Base-by-base conservation (phyloP, 2,113 vertebrate species). In the Vanacampus margaritifer region DNA sequence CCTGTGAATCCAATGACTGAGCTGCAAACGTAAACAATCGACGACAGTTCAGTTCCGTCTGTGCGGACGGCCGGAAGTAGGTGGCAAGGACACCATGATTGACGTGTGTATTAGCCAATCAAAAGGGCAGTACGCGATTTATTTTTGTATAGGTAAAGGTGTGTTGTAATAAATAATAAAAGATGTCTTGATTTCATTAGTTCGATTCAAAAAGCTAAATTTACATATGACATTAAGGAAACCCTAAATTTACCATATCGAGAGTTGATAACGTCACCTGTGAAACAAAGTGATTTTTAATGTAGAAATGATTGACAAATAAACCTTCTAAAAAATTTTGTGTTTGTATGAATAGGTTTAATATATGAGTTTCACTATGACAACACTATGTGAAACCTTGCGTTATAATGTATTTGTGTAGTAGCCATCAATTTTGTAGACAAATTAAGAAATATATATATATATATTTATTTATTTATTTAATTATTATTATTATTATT, bases 1-100 rank as follows among this genome's bases (percentile, higher is more conserved):
- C 90, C 90, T 86, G 74, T 13, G 28, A 69, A 5, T 71, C 37
- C 74, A 74, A 67, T 46, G 36, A 50, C n/a, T 3, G 68, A 37
- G 37, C 51, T 26, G 12, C 11, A 19, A 53, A 78, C 50, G 72
- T 74, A 82, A 85, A 85, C 79, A 87, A 86, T n/a, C 73, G 63
- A 69, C 59, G 32, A 78, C 54, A 64, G 16, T 3, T 16, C 46
- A 64, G 13, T 5, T 11, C 63, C 26, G 36, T 57, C 41, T 61
- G 48, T 63, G 53, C 12, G 54, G 19, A 68, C 46, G 77, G 69
- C 62, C 85, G 87, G 89, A 91, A 85, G 77, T 80, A 46, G 86
- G 74, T 71, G 79, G 74, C 28, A 89, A 91, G 87, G 86, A 75
- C 87, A 88, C 32, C 0, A 51, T 84, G 79, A 88, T 14, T 76